Percentiles rank a stretch among this genome's conserved stretches.
phyloP scores from a whole-genome alignment of 2,888 invertebrate genomes.

The Physocephala rufipes region DNA sequence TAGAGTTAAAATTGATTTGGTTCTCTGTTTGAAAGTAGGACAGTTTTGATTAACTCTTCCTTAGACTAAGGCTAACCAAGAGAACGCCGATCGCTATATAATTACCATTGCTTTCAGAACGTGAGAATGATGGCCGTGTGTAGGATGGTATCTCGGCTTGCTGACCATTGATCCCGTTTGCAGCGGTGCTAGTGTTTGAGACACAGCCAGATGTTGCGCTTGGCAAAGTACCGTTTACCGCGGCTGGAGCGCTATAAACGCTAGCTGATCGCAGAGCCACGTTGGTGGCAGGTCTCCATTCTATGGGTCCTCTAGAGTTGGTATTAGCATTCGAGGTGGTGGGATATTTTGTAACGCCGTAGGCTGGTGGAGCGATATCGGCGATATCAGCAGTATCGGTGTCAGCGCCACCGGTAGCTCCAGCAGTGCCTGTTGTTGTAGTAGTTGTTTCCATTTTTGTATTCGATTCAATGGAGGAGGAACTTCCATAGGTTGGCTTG shows the following conservation, averaged over 20 bases:
- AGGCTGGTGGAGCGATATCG: constrained; percentile 39
- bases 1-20: constrained; percentile 18
- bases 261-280: constrained; percentile 58
- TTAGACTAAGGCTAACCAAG: constrained; percentile 59
- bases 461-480: constrained; percentile 59
- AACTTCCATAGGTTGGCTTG: constrained; percentile 55
- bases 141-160: constrained; percentile 57
- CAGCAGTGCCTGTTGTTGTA: constrained; percentile 53
- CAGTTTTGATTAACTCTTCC: constrained; percentile 30
- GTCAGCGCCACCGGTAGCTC: constrained; percentile 43
- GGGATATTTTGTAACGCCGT: constrained; percentile 32
- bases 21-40: constrained; percentile 19
- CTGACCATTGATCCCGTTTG: constrained; percentile 56
- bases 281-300: constrained; percentile 53
- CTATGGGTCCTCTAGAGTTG: constrained; percentile 42
- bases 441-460: constrained; percentile 59
- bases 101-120: constrained; percentile 65
- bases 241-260: constrained; percentile 62
- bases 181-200: constrained; percentile 54
- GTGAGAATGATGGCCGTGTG: constrained; percentile 60
- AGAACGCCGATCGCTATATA: constrained; percentile 62
- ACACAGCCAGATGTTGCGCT: constrained; percentile 58
- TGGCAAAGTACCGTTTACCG: constrained; percentile 54
- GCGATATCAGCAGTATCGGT: constrained; percentile 32
- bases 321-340: constrained; percentile 45